Percentiles rank a stretch among this genome's conserved stretches.
phyloP scores from a whole-genome alignment of 2,113 vertebrate genomes.

The Leptobrachium leishanense region DNA sequence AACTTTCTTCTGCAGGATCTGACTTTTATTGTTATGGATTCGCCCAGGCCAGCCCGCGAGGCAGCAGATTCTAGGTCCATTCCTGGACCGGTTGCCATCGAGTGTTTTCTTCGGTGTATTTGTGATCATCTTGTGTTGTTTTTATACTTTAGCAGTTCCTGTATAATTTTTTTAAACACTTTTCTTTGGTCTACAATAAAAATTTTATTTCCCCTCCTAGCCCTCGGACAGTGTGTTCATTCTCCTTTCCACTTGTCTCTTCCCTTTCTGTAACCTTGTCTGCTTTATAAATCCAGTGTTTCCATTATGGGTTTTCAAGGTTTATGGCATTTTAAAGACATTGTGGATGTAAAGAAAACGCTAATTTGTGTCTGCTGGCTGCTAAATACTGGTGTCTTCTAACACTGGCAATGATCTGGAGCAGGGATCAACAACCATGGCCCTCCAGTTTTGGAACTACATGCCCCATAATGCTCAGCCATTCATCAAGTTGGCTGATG shows the following conservation, averaged over 20 bases:
- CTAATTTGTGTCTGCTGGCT: too few relatives aligned
- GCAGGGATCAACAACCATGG: too few relatives aligned
- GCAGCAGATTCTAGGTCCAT: not conserved
- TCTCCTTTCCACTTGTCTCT: not conserved
- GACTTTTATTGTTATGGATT: not conserved
- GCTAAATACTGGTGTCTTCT: too few relatives aligned
- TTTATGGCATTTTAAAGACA: too few relatives aligned
- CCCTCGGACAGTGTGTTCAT: not conserved
- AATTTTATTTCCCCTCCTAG: conserved; percentile 31
- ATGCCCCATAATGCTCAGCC: too few relatives aligned
- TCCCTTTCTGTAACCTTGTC: too few relatives aligned
- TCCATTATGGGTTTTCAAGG: too few relatives aligned
- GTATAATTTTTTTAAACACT: not conserved
- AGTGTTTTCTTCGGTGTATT: not conserved
- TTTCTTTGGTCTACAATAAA: conserved; percentile 28
- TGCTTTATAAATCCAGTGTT: too few relatives aligned
- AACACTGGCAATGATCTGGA: too few relatives aligned
- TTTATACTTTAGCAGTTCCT: conserved; percentile 34
- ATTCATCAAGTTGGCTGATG: too few relatives aligned
- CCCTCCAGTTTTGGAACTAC: too few relatives aligned
- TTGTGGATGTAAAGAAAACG: too few relatives aligned
- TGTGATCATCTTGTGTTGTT: conserved; percentile 23
- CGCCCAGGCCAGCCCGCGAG: not conserved
- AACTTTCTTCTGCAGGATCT: not conserved
- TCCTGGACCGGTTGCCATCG: conserved; percentile 8